A percentile compares a stretch with the other conserved stretches of the same genome.
phyloP scores from a whole-genome alignment of 2,113 vertebrate genomes.

The Datnioides undecimradiatus region DNA sequence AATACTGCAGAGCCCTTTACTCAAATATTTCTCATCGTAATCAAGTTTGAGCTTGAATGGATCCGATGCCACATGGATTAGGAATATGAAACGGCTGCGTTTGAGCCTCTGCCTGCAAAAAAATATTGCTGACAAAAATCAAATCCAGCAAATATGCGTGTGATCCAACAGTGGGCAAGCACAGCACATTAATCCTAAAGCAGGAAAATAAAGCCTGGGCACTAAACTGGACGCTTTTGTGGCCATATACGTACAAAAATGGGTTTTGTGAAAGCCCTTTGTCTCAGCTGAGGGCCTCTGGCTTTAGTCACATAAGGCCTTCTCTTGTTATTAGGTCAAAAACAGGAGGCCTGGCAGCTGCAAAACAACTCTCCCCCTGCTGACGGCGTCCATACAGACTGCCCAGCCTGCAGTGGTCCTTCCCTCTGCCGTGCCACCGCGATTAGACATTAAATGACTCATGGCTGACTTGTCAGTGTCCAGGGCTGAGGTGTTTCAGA shows the following conservation, averaged over 20 bases:
- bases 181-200: neutral
- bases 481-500: neutral
- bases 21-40: neutral
- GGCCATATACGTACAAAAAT: slow-evolving; percentile 11
- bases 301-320: slow-evolving; percentile 67
- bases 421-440: neutral
- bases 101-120: neutral
- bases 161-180: neutral
- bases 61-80: neutral
- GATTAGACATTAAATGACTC: slow-evolving; percentile 3
- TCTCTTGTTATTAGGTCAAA: slow-evolving; percentile 68
- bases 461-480: too few species aligned
- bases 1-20: neutral
- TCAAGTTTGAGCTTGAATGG: neutral
- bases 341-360: slow-evolving; percentile 67
- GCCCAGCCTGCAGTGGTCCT: neutral
- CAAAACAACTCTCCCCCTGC: slow-evolving; percentile 24
- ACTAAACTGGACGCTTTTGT: slow-evolving; percentile 29
- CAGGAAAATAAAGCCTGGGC: slow-evolving; percentile 7
- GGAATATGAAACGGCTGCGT: neutral
- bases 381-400: neutral
- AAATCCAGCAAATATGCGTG: slow-evolving; percentile 23
- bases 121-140: slow-evolving; percentile 32
- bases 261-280: slow-evolving; percentile 52
- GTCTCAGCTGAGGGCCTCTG: slow-evolving; percentile 53